Evolutionary conservation across 2,113 vertebrate species (phyloP).

Genomic region (Tricholaema leucomelas): DNA sequence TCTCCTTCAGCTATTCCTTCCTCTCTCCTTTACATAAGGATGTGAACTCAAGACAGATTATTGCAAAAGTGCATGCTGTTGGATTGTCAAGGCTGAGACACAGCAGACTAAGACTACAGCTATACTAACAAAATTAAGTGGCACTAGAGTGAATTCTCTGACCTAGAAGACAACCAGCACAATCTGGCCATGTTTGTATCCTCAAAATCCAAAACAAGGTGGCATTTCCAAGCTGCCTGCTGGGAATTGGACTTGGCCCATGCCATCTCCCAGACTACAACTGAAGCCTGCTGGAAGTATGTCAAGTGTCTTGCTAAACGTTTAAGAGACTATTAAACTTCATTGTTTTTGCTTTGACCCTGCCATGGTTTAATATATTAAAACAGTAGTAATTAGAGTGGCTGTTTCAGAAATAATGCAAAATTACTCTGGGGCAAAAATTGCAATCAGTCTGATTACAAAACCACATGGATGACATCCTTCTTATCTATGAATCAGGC

Average conservation of each 20-base stretch:
- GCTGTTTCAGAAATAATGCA: neutral
- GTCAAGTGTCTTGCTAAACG: neutral
- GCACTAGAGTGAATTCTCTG: neutral
- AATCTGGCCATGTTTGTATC: neutral
- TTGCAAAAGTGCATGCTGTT: neutral
- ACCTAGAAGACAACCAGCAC: neutral
- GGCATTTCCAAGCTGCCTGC: neutral
- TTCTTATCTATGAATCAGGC: neutral
- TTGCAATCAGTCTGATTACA: neutral
- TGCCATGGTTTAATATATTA: neutral
- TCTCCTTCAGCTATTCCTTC: conserved; percentile 3
- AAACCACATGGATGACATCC: neutral
- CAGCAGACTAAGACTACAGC: neutral
- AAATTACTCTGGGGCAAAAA: neutral
- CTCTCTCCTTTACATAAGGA: conserved; percentile 14
- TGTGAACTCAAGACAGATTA: conserved; percentile 5
- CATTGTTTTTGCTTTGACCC: neutral
- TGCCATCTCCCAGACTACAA: neutral
- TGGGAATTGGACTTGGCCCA: neutral
- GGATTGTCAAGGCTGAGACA: neutral
- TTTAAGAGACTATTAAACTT: neutral
- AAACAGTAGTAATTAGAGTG: neutral
- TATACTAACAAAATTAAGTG: neutral
- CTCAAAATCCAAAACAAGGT: conserved; percentile 3
- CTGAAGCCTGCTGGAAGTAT: neutral